These are phyloP conservation scores for Drosophila paulistorum DNA, from an alignment of 1,140 invertebrate genomes.

Conservation along the genomic window DNA sequence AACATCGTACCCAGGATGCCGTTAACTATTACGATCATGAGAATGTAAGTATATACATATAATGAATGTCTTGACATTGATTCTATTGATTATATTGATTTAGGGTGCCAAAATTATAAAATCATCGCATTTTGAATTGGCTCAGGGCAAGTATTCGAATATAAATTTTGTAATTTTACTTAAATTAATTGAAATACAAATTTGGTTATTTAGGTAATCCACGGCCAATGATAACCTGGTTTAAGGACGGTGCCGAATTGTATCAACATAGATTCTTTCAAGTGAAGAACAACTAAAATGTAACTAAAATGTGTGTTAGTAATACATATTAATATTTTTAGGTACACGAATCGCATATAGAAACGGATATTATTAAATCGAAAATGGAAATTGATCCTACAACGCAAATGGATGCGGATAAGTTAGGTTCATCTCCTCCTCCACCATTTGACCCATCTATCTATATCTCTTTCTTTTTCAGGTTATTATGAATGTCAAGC, in stretches of 20 bases:
- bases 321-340: conserved; percentile 75
- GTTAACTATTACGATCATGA: conserved; percentile 89
- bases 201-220: conserved; percentile 84
- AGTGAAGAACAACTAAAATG: conserved; percentile 83
- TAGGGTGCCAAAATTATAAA: conserved; percentile 95
- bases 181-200: neutral
- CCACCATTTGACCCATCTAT: neutral
- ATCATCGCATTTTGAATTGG: conserved; percentile 95
- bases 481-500: conserved; percentile 93
- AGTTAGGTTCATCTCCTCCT: neutral
- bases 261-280: conserved; percentile 94
- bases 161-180: neutral
- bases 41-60: conserved; percentile 85
- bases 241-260: conserved; percentile 95
- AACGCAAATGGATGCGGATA: conserved; percentile 95
- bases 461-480: conserved; percentile 14
- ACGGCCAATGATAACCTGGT: conserved; percentile 94
- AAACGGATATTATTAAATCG: conserved; percentile 91
- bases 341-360: conserved; percentile 94
- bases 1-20: conserved; percentile 87
- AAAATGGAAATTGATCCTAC: conserved; percentile 97
- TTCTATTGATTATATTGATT: neutral
- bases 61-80: neutral
- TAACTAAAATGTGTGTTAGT: neutral
- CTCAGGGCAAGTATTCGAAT: conserved; percentile 83